A percentile compares a stretch with the other conserved stretches of the same genome.
Evolutionary conservation across 2,888 invertebrate species (phyloP).

Genomic region (Dysmachus trigonus): DNA sequence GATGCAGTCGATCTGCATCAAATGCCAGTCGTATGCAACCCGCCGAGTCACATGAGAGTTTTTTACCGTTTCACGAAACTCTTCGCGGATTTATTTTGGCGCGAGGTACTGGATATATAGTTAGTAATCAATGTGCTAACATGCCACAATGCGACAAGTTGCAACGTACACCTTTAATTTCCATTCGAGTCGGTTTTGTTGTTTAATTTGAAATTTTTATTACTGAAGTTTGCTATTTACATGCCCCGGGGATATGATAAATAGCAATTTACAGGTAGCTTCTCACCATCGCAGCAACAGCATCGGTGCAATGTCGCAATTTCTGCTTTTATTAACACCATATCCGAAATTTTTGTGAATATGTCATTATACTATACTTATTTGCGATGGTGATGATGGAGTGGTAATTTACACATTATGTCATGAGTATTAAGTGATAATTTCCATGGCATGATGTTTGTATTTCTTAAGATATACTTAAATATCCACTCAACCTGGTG

Average conservation of each 20-base stretch:
- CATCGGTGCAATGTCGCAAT: not conserved
- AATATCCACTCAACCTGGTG: not conserved
- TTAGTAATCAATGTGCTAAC: not conserved
- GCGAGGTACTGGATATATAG: not conserved
- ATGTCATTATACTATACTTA: not conserved
- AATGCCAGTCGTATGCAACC: not conserved
- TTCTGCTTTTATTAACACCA: not conserved
- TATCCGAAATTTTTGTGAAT: not conserved
- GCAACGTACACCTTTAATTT: constrained; percentile 14
- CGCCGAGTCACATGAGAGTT: not conserved
- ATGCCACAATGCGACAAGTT: constrained; percentile 9
- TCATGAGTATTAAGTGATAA: not conserved
- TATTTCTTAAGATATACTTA: not conserved
- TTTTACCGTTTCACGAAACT: not conserved
- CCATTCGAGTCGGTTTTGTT: constrained; percentile 13
- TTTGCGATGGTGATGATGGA: not conserved
- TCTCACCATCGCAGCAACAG: not conserved
- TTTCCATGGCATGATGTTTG: not conserved
- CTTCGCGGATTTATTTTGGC: constrained; percentile 9
- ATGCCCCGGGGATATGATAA: not conserved
- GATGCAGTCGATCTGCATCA: constrained; percentile 37
- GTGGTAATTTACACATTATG: not conserved
- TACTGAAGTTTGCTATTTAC: not conserved
- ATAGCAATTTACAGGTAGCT: not conserved
- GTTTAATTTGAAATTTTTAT: constrained; percentile 16